Evolutionary conservation across 2,113 vertebrate species (phyloP).

Genomic region (Galbula dea): DNA sequence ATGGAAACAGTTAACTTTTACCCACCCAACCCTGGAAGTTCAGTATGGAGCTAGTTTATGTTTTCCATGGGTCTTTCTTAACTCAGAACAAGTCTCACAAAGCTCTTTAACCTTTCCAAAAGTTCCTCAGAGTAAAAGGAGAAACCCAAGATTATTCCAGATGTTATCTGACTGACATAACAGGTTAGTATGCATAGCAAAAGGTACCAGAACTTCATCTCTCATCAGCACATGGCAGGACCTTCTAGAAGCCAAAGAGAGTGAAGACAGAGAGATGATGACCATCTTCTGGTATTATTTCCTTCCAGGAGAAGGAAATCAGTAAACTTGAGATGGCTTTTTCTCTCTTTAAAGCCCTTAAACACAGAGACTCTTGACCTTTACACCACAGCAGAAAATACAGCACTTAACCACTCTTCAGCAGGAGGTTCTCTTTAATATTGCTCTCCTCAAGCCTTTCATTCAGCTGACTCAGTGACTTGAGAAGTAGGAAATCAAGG

Average conservation of each 20-base stretch:
- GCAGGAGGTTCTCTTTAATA: not conserved
- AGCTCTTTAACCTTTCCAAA: not conserved
- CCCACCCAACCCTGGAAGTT: not conserved
- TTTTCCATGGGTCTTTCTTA: not conserved
- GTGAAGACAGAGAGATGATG: not conserved
- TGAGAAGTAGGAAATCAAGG: not conserved
- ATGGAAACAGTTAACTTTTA: not conserved
- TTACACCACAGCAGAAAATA: not conserved
- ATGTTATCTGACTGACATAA: not conserved
- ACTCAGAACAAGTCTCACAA: not conserved
- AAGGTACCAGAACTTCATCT: not conserved
- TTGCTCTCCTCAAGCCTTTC: not conserved
- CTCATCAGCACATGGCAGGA: fast-evolving
- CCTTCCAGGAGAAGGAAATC: not conserved
- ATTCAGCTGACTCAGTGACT: not conserved
- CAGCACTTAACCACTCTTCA: not conserved
- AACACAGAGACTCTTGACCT: not conserved
- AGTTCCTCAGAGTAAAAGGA: not conserved
- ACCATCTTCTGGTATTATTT: not conserved
- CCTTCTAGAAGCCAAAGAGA: not conserved
- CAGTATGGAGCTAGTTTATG: not conserved
- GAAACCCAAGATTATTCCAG: not conserved
- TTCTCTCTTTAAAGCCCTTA: not conserved
- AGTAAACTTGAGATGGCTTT: not conserved
- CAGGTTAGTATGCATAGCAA: not conserved